phyloP scores from a whole-genome alignment of 2,797 vertebrate species.

The Manis crassicaudata region DNA sequence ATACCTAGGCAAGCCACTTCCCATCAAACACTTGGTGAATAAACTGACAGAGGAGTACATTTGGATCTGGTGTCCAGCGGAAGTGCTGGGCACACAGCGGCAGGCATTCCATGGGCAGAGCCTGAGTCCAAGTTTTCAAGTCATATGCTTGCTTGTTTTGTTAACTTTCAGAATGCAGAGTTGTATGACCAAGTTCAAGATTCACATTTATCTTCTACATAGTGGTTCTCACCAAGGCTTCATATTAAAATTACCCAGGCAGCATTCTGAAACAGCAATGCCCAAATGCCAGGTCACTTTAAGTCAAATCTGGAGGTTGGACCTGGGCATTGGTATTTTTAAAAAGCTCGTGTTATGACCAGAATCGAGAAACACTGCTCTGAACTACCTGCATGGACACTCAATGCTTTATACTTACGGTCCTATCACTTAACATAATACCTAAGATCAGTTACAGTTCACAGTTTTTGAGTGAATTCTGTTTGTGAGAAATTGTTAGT shows the following conservation, averaged over 20 bases:
- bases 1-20: neutral
- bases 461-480: constrained; percentile 23
- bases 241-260: constrained; percentile 4
- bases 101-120: neutral
- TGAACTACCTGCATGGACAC: neutral
- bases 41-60: neutral
- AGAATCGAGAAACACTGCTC: neutral
- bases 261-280: neutral
- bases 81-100: neutral
- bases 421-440: constrained; percentile 7
- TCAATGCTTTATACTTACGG: neutral
- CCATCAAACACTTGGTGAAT: neutral
- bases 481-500: constrained; percentile 22
- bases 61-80: neutral
- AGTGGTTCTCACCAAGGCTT: neutral
- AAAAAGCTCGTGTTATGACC: neutral
- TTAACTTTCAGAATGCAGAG: constrained; percentile 20
- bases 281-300: neutral
- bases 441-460: neutral
- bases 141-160: constrained; percentile 5
- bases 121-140: neutral
- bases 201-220: constrained; percentile 17
- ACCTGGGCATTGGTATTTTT: neutral
- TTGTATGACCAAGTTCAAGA: neutral
- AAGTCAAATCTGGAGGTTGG: neutral